Evolutionary conservation across 2,888 invertebrate genomes (phyloP).

Genomic region (Venusia cambrica): DNA sequence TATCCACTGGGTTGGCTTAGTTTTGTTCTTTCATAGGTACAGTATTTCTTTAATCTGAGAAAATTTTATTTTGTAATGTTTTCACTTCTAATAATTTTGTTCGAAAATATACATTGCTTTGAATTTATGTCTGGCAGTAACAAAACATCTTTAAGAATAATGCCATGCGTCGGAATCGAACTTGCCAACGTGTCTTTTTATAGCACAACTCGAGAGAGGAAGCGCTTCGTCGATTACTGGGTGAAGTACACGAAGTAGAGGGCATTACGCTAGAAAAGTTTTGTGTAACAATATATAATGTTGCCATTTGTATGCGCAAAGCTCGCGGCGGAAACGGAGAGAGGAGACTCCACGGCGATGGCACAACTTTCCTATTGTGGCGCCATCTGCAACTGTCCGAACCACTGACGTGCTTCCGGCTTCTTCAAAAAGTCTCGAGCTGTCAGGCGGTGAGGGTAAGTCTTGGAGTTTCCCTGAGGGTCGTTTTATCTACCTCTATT

Average conservation of each 20-base stretch:
- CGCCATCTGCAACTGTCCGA: slow-evolving; percentile 75
- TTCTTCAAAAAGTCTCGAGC: slow-evolving; percentile 74
- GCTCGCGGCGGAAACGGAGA: slow-evolving; percentile 61
- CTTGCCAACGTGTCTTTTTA: slow-evolving; percentile 51
- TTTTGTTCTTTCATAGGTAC: no score
- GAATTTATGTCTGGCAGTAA: slow-evolving; percentile 3
- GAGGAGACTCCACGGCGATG: slow-evolving; percentile 48
- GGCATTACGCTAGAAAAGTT: slow-evolving; percentile 72
- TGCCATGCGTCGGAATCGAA: slow-evolving; percentile 24
- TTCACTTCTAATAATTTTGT: no score
- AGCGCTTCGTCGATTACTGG: slow-evolving; percentile 55
- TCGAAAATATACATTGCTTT: no score
- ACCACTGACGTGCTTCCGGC: slow-evolving; percentile 73
- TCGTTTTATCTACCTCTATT: slow-evolving; percentile 68
- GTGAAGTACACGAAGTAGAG: slow-evolving; percentile 61
- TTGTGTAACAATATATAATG: slow-evolving; percentile 76
- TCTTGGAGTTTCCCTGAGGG: slow-evolving; percentile 70
- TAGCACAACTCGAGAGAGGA: slow-evolving; percentile 57
- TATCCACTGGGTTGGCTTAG: no score
- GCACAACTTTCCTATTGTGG: slow-evolving; percentile 69
- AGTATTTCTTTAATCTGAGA: no score
- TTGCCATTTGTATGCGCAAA: slow-evolving; percentile 77
- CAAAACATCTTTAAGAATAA: slow-evolving; percentile 10
- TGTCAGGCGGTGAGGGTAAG: slow-evolving; percentile 70
- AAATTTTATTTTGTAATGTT: no score